Evolutionary conservation across 1,140 invertebrate genomes (phyloP), one percentile per base, ranked within the genome.

Genomic region (Colletes gigas): DNA sequence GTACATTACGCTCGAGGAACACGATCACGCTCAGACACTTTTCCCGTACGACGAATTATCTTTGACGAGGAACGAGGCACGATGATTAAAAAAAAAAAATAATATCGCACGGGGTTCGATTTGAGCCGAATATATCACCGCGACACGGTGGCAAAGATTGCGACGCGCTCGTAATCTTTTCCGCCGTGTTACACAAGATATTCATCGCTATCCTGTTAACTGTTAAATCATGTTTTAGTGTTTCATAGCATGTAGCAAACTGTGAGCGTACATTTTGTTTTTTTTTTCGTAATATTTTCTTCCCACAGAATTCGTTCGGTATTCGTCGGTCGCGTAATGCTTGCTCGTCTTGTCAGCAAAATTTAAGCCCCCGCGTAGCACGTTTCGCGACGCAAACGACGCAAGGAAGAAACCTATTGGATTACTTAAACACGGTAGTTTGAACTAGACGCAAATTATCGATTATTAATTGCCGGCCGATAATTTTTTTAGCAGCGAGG

Each of bases 381-480:
- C 67, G 66, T 57, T 68, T 47, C 54, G 15, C 54, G 41, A 6
- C 52, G 54, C n/a, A n/a, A 76, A 57, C 57, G 74, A 76, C 67
- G 39, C 55, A 59, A 75, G 73, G 66, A 75, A 75, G 72, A 75
- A 75, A 75, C 50, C 73, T 67, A 67, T 55, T 30, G 7, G 17
- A 75, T 21, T 55, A 52, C 30, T 75, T 55, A 55, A 75, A 75
- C 47, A 14, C 14, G 9, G 1, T 15, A 15, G 55, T 72, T 60
- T 15, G 14, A 12, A 65, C 14, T 74, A 63, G 4, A 12, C 50
- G 65, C 14, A 41, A 63, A 74, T 67, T 68, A 39, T 67, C 55
- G 39, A 76, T 76, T 7, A 47, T 17, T 41, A 17, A 59, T 39
- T n/a, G 21, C 15, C 47, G 44, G 8, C 4, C 44, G 8, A n/a